A percentile compares a stretch with the other conserved stretches of the same genome.
These are phyloP conservation scores for Diarsia brunnea DNA, from an alignment of 2,888 invertebrate genomes.

Conservation along the genomic window DNA sequence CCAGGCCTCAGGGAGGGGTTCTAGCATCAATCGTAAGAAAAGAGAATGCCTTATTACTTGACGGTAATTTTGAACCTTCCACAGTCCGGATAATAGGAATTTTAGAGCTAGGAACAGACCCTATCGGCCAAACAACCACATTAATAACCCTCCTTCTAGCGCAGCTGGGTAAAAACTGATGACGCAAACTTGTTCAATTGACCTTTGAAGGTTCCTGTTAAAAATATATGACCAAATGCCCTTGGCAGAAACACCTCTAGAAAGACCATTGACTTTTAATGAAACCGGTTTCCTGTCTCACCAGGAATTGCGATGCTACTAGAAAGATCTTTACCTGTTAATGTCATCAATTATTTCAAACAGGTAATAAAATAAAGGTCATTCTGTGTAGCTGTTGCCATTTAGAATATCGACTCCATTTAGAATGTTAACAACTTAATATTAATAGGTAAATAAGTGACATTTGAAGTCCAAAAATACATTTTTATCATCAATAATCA, in stretches of 20 bases:
- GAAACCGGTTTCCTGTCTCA: constrained; percentile 14
- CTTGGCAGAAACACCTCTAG: constrained; percentile 35
- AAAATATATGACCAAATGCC: constrained; percentile 6
- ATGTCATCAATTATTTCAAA: constrained; percentile 16
- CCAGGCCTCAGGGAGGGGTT: constrained; percentile 1
- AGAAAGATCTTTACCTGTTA: constrained; percentile 23
- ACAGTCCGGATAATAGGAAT: no score
- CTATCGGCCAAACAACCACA: background rate
- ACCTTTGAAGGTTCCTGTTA: constrained; percentile 24
- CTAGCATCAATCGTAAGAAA: constrained; percentile 16
- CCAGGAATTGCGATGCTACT: constrained; percentile 1
- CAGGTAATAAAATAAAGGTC: constrained; percentile 45
- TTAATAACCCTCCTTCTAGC: background rate
- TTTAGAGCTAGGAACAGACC: background rate
- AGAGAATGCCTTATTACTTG: constrained; percentile 3
- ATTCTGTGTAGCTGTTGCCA: constrained; percentile 13
- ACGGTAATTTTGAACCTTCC: background rate
- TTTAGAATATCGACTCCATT: constrained; percentile 21
- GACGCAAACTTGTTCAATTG: constrained; percentile 12
- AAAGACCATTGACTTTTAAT: constrained; percentile 31
- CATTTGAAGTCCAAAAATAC: constrained; percentile 26
- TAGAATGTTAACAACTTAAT: constrained; percentile 23
- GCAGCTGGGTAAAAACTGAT: constrained; percentile 1
- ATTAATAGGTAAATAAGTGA: constrained; percentile 14
- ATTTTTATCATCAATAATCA: constrained; percentile 28